These are phyloP conservation scores for Cydia fagiglandana DNA, from an alignment of 1,140 invertebrate genomes.

Conservation along the genomic window DNA sequence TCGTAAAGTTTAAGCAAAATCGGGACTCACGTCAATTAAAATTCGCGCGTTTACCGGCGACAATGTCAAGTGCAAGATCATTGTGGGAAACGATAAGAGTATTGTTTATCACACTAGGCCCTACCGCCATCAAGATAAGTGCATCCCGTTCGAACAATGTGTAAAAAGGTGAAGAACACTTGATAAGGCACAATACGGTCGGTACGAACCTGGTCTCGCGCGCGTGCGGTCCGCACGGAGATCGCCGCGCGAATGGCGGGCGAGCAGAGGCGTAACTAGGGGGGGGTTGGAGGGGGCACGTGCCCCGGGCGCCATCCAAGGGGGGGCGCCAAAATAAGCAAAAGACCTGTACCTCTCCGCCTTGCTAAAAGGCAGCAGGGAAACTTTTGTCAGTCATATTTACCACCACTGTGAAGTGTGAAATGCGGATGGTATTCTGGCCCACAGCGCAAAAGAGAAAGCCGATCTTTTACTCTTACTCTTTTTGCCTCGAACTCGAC, in stretches of 20 bases:
- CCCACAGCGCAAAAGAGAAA: too few species aligned
- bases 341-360: too few species aligned
- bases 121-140: conserved; percentile 44
- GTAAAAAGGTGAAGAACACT: conserved; percentile 40
- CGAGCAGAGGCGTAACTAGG: too few species aligned
- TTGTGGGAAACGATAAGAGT: conserved; percentile 39
- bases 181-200: conserved; percentile 53
- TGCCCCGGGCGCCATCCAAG: too few species aligned
- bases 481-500: too few species aligned
- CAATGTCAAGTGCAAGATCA: conserved; percentile 62
- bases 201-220: conserved; percentile 45
- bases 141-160: conserved; percentile 46
- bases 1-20: conserved; percentile 31
- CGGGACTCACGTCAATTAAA: conserved; percentile 44
- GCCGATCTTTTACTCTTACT: too few species aligned
- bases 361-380: too few species aligned
- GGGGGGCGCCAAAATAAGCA: too few species aligned
- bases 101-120: conserved; percentile 42
- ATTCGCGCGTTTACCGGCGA: conserved; percentile 45
- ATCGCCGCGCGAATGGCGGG: conserved; percentile 69
- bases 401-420: too few species aligned
- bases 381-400: too few species aligned
- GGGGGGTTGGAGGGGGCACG: too few species aligned
- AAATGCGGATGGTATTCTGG: too few species aligned
- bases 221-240: conserved; percentile 63